Evolutionary conservation across 23 tunicate genomes (phyloP).

Genomic region (Trididemnum clinides): DNA sequence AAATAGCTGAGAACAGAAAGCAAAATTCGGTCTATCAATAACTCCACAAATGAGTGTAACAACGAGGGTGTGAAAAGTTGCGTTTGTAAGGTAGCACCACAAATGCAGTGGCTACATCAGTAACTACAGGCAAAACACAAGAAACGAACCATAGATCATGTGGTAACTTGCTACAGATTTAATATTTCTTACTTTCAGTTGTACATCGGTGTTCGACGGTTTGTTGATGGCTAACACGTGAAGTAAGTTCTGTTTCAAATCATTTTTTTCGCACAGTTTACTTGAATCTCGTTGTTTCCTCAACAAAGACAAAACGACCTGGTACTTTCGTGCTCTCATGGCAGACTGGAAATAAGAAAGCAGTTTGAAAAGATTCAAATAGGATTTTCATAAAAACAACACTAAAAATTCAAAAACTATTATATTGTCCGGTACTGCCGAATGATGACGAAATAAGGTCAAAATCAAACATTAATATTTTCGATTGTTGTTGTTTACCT

Average conservation of each 20-base stretch:
- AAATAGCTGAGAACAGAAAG: too few species aligned
- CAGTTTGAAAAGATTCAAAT: too few species aligned
- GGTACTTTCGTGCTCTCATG: constrained; percentile 93
- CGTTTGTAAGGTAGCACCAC: too few species aligned
- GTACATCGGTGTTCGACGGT: constrained; percentile 82
- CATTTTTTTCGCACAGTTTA: constrained; percentile 88
- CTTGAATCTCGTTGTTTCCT: constrained; percentile 83
- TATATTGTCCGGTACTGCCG: background rate
- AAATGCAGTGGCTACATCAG: too few species aligned
- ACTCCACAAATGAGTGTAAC: too few species aligned
- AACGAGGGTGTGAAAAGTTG: too few species aligned
- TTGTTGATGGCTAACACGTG: constrained; percentile 94
- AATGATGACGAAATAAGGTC: background rate
- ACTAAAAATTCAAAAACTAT: background rate
- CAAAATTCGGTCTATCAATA: too few species aligned
- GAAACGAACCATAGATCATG: too few species aligned
- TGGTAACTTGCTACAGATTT: too few species aligned
- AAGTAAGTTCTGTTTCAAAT: constrained; percentile 82
- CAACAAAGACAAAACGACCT: constrained; percentile 86
- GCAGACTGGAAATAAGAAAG: constrained; percentile 83
- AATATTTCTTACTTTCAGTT: constrained; percentile 67
- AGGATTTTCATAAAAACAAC: too few species aligned
- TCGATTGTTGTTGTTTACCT: background rate
- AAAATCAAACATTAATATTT: background rate
- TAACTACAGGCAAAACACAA: too few species aligned